phyloP scores from a whole-genome alignment of 2,888 invertebrate genomes.

The Sinohyriopsis cumingii region DNA sequence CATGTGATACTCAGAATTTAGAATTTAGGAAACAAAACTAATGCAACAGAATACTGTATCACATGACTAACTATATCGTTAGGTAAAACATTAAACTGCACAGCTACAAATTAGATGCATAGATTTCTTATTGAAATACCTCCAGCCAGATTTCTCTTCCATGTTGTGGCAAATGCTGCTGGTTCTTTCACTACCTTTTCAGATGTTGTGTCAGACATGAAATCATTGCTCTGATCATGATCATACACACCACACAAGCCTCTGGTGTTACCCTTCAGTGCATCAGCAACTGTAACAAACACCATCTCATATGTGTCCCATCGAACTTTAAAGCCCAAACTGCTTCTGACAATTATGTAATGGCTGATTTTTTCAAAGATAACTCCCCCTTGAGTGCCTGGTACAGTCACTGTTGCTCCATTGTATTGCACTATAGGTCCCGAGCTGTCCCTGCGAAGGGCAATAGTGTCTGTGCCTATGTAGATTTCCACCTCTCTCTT shows the following conservation, averaged over 20 bases:
- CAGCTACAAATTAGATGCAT: too few relatives aligned
- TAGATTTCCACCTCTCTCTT: constrained; percentile 78
- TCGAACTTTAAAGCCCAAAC: constrained; percentile 78
- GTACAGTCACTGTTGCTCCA: constrained; percentile 38
- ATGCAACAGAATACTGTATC: too few relatives aligned
- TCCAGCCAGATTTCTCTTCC: constrained; percentile 51
- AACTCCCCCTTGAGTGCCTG: constrained; percentile 76
- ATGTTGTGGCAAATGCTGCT: constrained; percentile 54
- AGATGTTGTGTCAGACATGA: constrained; percentile 77
- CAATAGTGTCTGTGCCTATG: constrained; percentile 78
- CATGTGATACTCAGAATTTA: too few relatives aligned
- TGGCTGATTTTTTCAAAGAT: constrained; percentile 82
- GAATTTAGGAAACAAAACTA: too few relatives aligned
- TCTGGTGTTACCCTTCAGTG: constrained; percentile 83
- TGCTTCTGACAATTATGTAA: constrained; percentile 80
- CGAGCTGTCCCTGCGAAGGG: constrained; percentile 31
- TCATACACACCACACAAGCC: constrained; percentile 89
- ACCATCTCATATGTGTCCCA: constrained; percentile 81
- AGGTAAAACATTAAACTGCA: too few relatives aligned
- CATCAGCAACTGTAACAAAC: constrained; percentile 51
- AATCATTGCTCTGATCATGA: constrained; percentile 81
- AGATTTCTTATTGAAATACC: constrained; percentile 11
- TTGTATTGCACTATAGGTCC: constrained; percentile 53
- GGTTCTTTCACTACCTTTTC: constrained; percentile 37
- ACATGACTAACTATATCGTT: too few relatives aligned